Conservation (phyloP, 30 jellyfish, hydroid and myxozoan genomes). For the Aurelia aurita complex sp. Pacific region DNA sequence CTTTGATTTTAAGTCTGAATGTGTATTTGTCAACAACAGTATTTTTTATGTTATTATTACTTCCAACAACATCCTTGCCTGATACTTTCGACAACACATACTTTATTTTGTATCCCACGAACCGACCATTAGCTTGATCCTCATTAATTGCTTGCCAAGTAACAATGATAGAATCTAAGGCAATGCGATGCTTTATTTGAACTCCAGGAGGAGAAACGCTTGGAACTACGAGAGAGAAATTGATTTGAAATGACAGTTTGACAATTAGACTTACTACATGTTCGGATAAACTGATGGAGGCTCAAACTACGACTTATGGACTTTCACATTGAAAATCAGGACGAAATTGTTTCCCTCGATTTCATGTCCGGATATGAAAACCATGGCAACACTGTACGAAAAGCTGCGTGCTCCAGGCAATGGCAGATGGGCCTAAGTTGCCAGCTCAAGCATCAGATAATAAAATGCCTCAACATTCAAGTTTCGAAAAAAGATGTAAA, state of each 20-base stretch:
- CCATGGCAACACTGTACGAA: too few species aligned
- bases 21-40: conserved; percentile 56
- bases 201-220: conserved; percentile 51
- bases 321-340: too few species aligned
- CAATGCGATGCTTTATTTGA: conserved; percentile 5
- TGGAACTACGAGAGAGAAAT: conserved; percentile 28
- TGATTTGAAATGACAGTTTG: neutral
- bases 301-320: too few species aligned
- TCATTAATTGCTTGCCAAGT: conserved; percentile 61
- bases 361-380: too few species aligned
- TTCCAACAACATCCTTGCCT: conserved; percentile 26
- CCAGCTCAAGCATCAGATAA: too few species aligned
- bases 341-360: too few species aligned
- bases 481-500: too few species aligned
- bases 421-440: too few species aligned
- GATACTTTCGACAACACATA: conserved; percentile 12
- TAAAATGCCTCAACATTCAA: too few species aligned
- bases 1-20: conserved; percentile 32
- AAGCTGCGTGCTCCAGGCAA: too few species aligned
- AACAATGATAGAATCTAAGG: conserved; percentile 18
- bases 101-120: conserved; percentile 47
- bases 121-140: conserved; percentile 53
- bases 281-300: too few species aligned
- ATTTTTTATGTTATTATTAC: neutral
- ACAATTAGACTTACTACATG: too few species aligned